Evolutionary conservation across 2,113 vertebrate species (phyloP), one percentile per base, ranked within the genome.

Genomic region (Ictalurus punctatus): DNA sequence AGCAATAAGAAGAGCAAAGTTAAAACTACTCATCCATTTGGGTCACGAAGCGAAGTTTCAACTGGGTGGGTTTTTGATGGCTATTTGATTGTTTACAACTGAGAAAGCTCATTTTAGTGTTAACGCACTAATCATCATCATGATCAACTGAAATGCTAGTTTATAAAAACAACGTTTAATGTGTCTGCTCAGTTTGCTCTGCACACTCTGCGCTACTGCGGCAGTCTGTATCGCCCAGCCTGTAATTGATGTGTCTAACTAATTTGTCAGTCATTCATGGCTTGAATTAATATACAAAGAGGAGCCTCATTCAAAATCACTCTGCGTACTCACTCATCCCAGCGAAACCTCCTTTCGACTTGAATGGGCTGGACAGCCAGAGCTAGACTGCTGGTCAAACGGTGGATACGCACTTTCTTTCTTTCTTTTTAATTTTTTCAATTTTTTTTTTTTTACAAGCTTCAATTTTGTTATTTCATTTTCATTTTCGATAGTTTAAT

Each of bases 401-500:
- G 9, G 52, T 30, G 23, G 9, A 71, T 56, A 27, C 4, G 40
- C 52, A 56, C n/a, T 40, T 58, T 40, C 2, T 48, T 13, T 52
- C 52, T 76, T 84, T 48, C 37, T 17, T 76, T 48, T 2, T 7
- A 8, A 40, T 48, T 5, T 48, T n/a, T n/a, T n/a, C n/a, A n/a
- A n/a, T 59, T 25, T 54, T 30, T 27, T 40, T 19, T 30, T 40
- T 19, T 48, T 19, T 21, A 82, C 2, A n/a, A 71, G 40, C 3
- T 95, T 95, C 95, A 95, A 40, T 73, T 61, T 25, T 23, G 58
- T 69, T 27, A 96, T 95, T 96, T 95, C 94, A 94, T 95, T 95
- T 94, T 40, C 10, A 23, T 48, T 65, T 44, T 13, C 6, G 17
- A 61, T 21, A 14, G 27, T 59, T 34, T 59, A 58, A 34, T 21